Evolutionary conservation across 2,797 vertebrate species (phyloP).

Genomic region (Macrochelys suwanniensis): DNA sequence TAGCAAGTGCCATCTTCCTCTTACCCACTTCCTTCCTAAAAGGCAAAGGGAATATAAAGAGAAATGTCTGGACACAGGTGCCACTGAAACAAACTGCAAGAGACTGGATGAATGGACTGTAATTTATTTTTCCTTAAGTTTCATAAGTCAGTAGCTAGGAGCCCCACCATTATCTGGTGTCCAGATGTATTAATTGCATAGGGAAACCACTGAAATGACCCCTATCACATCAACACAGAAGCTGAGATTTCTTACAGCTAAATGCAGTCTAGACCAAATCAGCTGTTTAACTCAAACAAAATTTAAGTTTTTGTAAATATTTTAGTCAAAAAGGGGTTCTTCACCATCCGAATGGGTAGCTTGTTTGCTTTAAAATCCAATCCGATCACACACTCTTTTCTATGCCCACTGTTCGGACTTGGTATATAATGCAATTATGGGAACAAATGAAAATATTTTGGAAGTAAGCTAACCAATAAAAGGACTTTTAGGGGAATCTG

Average conservation of each 20-base stretch:
- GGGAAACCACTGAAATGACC: not conserved
- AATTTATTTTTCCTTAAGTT: not conserved
- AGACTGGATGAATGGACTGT: not conserved
- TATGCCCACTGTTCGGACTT: not conserved
- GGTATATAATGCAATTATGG: not conserved
- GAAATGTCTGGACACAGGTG: not conserved
- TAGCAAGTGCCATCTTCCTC: not conserved
- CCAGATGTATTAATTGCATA: no score
- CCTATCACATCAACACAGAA: not conserved
- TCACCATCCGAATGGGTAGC: accelerated
- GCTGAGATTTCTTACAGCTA: not conserved
- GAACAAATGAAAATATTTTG: constrained; percentile 2
- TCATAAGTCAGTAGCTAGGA: not conserved
- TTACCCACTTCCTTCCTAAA: not conserved
- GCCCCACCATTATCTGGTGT: not conserved
- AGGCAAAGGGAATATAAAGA: not conserved
- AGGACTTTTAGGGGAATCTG: not conserved
- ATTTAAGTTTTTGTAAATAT: not conserved
- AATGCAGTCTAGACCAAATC: not conserved
- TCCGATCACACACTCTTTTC: not conserved
- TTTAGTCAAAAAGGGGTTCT: not conserved
- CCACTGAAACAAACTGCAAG: not conserved
- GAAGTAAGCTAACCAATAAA: not conserved
- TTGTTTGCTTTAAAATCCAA: not conserved
- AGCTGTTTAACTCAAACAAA: not conserved